phyloP scores from a whole-genome alignment of 2,113 vertebrate genomes.

The Eretmochelys imbricata region DNA sequence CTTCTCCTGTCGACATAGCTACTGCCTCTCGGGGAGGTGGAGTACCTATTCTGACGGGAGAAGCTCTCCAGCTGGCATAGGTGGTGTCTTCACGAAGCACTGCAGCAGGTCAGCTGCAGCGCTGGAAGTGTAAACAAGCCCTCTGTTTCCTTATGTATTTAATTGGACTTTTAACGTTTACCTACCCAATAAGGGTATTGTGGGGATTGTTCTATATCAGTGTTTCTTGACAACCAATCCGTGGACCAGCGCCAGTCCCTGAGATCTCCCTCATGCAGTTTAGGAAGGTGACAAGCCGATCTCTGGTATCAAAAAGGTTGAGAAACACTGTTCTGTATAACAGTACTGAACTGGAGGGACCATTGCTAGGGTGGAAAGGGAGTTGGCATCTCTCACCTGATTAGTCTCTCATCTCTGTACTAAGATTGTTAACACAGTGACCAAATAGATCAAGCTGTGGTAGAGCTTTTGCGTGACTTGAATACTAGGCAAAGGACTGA shows the following conservation, averaged over 20 bases:
- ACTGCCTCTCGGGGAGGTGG: not conserved
- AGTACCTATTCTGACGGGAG: not conserved
- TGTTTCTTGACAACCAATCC: too few species aligned
- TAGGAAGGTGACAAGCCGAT: too few species aligned
- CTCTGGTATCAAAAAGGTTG: too few species aligned
- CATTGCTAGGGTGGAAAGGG: fast-evolving
- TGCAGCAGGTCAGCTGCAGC: not conserved
- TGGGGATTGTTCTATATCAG: not conserved
- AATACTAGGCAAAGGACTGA: not conserved
- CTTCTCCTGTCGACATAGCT: not conserved
- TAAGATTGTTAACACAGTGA: fast-evolving
- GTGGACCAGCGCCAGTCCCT: too few species aligned
- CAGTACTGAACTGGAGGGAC: not conserved
- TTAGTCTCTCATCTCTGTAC: not conserved
- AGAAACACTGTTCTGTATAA: not conserved
- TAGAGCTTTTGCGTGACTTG: fast-evolving
- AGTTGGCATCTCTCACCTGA: fast-evolving
- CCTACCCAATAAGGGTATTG: fast-evolving
- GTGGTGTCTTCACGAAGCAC: not conserved
- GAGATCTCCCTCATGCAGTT: too few species aligned
- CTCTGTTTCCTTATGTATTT: not conserved
- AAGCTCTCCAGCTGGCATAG: not conserved
- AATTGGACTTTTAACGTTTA: not conserved
- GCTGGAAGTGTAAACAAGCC: not conserved
- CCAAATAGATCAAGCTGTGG: not conserved